phyloP scores from a whole-genome alignment of 2,888 invertebrate genomes.

The Phengaris alcon region DNA sequence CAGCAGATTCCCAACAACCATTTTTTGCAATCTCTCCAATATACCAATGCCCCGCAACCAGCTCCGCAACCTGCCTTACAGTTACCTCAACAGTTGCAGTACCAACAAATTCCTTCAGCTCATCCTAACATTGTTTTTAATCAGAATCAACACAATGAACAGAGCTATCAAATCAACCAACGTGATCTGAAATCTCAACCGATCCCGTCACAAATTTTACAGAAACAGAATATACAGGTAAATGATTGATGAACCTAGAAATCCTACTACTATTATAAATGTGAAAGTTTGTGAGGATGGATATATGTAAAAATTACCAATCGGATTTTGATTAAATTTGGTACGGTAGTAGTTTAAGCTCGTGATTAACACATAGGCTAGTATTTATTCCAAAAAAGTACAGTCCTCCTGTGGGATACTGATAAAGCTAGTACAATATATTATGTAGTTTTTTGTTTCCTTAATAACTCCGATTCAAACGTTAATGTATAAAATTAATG shows the following conservation, averaged over 20 bases:
- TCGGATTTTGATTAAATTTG: too few relatives aligned
- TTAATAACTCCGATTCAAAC: too few relatives aligned
- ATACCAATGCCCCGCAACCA: slow-evolving; percentile 32
- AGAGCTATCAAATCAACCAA: slow-evolving; percentile 37
- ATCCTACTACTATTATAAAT: background rate
- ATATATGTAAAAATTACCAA: too few relatives aligned
- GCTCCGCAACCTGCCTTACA: slow-evolving; percentile 35
- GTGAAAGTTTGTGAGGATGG: too few relatives aligned
- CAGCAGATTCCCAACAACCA: slow-evolving; percentile 31
- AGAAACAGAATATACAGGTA: slow-evolving; percentile 40
- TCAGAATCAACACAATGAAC: slow-evolving; percentile 34
- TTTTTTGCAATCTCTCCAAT: slow-evolving; percentile 32
- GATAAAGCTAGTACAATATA: too few relatives aligned
- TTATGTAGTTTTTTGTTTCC: too few relatives aligned
- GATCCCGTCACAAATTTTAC: slow-evolving; percentile 35
- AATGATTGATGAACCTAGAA: background rate
- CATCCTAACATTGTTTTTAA: slow-evolving; percentile 37
- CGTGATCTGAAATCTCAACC: slow-evolving; percentile 36
- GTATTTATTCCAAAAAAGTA: too few relatives aligned
- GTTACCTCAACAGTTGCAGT: background rate
- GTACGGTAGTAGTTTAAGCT: too few relatives aligned
- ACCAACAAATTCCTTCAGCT: slow-evolving; percentile 18
- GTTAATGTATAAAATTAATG: too few relatives aligned
- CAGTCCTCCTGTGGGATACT: too few relatives aligned
- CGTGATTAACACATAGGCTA: too few relatives aligned